phyloP scores from a whole-genome alignment of 2,888 invertebrate genomes.

The Pherbina coryleti region DNA sequence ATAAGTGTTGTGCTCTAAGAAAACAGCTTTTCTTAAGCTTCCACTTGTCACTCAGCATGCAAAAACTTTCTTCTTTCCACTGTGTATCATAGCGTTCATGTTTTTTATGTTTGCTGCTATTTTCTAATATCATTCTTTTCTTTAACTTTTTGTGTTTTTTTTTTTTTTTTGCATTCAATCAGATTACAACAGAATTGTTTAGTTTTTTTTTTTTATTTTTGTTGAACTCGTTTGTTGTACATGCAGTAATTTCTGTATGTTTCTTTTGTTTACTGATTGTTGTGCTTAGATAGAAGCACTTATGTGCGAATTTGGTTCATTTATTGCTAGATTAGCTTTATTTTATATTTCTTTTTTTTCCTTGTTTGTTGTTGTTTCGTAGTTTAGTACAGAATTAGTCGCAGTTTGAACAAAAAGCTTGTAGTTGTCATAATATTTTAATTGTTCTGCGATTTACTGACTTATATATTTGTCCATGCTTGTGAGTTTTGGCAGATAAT shows the following conservation, averaged over 20 bases:
- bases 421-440: no score
- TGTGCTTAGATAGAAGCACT: constrained; percentile 46
- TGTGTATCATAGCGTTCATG: neutral
- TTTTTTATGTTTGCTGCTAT: neutral
- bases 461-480: no score
- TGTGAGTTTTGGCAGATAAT: no score
- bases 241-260: neutral
- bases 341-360: constrained; percentile 55
- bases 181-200: neutral
- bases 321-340: constrained; percentile 59
- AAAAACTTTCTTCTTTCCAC: constrained; percentile 19
- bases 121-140: no score
- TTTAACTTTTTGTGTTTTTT: neutral
- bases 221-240: neutral
- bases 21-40: constrained; percentile 37
- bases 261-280: neutral
- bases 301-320: constrained; percentile 57
- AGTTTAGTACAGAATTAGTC: no score
- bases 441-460: no score
- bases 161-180: neutral
- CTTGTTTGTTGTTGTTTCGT: no score
- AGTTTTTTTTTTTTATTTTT: neutral
- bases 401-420: no score
- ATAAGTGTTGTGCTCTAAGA: constrained; percentile 12
- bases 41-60: neutral